Conservation (phyloP, 2,888 invertebrate genomes). For the Polyploca ridens region DNA sequence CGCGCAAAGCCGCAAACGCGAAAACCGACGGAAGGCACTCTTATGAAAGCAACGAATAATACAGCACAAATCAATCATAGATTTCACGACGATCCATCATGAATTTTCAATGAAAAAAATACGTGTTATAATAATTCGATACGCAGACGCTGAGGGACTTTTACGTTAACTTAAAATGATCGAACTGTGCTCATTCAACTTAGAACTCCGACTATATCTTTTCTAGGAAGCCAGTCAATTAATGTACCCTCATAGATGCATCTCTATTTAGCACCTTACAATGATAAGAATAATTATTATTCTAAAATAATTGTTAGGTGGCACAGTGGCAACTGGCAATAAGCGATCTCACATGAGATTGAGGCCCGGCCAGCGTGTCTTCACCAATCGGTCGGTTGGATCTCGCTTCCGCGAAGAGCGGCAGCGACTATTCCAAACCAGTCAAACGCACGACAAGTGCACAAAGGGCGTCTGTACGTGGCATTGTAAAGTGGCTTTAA, state of each 20-base stretch:
- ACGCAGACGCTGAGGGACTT: constrained; percentile 35
- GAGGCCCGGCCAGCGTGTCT: constrained; percentile 61
- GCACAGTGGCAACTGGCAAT: constrained; percentile 59
- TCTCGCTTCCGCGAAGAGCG: constrained; percentile 71
- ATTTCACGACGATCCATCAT: constrained; percentile 82
- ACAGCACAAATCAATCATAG: constrained; percentile 83
- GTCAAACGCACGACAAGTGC: constrained; percentile 71
- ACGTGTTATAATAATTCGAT: constrained; percentile 50
- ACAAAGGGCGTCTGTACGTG: constrained; percentile 65
- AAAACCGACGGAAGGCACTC: constrained; percentile 73
- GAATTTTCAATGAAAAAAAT: constrained; percentile 75
- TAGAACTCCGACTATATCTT: not conserved
- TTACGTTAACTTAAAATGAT: constrained; percentile 25
- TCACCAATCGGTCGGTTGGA: constrained; percentile 60
- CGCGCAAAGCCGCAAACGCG: constrained; percentile 73
- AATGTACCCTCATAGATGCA: constrained; percentile 1
- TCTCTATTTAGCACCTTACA: constrained; percentile 8
- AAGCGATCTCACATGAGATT: constrained; percentile 72
- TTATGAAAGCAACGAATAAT: constrained; percentile 80
- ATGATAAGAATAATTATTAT: constrained; percentile 33
- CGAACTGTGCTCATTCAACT: not conserved
- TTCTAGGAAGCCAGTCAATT: not conserved
- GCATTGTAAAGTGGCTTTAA: constrained; percentile 63
- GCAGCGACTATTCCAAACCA: constrained; percentile 60
- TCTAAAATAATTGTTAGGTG: constrained; percentile 43